Evolutionary conservation across 2,888 invertebrate species (phyloP), one percentile per base, ranked within the genome.

Genomic region (Brenthis hecate): DNA sequence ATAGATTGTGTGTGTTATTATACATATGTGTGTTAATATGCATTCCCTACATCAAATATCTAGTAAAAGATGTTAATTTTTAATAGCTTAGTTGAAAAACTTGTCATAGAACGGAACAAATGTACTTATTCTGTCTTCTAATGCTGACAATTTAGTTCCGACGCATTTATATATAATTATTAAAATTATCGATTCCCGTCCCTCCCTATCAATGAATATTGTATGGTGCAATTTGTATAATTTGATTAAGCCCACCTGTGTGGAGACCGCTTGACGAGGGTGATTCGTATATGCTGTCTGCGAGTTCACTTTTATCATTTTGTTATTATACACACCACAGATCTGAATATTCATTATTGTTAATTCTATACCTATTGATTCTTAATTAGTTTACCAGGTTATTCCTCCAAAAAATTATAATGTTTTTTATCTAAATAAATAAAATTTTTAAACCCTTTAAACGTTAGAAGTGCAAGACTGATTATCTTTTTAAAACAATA

Each of bases 211-310:
- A 68, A 90, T 92, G 91, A 91, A 92, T 92, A 92, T 91, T 92
- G 88, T 87, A 92, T 91, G 88, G 86, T 85, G 89, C 91, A 92
- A 92, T 92, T 92, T 92, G 89, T 91, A 84, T 92, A 92, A 92
- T 92, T 92, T 90, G 91, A 91, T 92, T 89, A 89, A 81, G 81
- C 81, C 81, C 85, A 87, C 88, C 88, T 80, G 79, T 76, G 77
- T 68, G 71, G 73, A 65, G 65, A 66, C 54, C 71, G 69, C 66
- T 72, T 64, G 61, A 48, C 68, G 72, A 66, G 70, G 69, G 69
- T 66, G 36, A 51, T 55, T 32, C 58, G 61, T 60, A 47, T 68
- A 47, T 68, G 61, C 50, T 62, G 70, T 66, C 66, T 66, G 66
- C 56, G 61, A 61, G 56, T 36, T 67, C 66, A 50, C 62, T 67